Evolutionary conservation across 2,113 vertebrate species (phyloP).

Genomic region (Chlamydotis undulata): DNA sequence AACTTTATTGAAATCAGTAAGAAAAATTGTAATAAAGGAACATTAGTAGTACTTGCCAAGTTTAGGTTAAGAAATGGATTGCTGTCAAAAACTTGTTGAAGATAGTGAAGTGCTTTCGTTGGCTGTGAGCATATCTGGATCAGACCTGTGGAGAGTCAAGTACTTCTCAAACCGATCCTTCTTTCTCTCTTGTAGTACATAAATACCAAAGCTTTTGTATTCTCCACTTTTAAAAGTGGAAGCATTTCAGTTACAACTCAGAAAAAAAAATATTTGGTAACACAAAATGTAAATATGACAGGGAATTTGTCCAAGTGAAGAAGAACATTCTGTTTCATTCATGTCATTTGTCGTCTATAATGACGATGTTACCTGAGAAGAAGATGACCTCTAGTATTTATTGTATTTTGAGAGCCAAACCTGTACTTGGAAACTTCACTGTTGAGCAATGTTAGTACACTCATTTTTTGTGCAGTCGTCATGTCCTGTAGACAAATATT

Average conservation of each 20-base stretch:
- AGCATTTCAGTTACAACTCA: neutral
- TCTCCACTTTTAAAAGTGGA: neutral
- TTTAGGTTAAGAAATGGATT: neutral
- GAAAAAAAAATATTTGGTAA: neutral
- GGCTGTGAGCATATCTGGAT: neutral
- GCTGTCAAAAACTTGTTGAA: neutral
- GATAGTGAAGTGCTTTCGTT: neutral
- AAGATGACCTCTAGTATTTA: neutral
- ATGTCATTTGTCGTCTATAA: neutral
- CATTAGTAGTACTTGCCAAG: neutral
- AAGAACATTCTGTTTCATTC: conserved; percentile 36
- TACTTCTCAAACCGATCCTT: neutral
- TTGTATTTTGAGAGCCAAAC: conserved; percentile 16
- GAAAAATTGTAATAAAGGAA: neutral
- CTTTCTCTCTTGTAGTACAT: neutral
- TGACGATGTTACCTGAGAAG: neutral
- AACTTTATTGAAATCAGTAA: neutral
- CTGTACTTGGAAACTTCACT: neutral
- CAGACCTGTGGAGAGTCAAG: neutral
- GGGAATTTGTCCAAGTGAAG: neutral
- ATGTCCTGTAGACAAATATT: conserved; percentile 2
- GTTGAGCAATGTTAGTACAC: conserved; percentile 16
- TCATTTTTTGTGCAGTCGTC: neutral
- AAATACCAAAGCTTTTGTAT: neutral
- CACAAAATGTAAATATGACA: neutral